These are phyloP conservation scores for Nemoura dubitans DNA, from an alignment of 2,888 invertebrate species.

Conservation along the genomic window DNA sequence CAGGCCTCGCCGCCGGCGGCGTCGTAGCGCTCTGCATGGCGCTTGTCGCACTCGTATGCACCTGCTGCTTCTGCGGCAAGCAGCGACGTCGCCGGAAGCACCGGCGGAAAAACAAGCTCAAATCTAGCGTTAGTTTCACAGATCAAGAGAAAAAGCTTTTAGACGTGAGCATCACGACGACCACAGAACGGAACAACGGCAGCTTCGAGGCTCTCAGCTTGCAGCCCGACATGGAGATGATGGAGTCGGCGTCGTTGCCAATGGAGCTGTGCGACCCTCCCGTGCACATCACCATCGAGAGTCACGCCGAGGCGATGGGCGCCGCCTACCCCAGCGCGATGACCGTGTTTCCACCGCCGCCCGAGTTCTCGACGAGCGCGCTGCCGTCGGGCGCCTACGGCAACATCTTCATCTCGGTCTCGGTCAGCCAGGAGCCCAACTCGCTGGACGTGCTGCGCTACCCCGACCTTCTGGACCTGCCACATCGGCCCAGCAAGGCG, in stretches of 20 bases:
- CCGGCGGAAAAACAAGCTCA: conserved; percentile 72
- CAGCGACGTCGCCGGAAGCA: conserved; percentile 63
- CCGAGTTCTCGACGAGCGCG: conserved; percentile 68
- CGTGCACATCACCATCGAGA: conserved; percentile 65
- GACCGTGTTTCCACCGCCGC: conserved; percentile 65
- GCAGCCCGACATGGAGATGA: conserved; percentile 67
- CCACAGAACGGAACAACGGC: conserved; percentile 68
- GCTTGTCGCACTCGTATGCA: conserved; percentile 69
- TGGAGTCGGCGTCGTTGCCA: conserved; percentile 56
- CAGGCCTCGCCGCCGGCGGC: conserved; percentile 76
- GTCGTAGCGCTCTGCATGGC: conserved; percentile 72
- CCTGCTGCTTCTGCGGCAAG: conserved; percentile 64
- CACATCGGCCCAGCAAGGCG: conserved; percentile 63
- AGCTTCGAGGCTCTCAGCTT: conserved; percentile 71
- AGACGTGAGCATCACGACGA: conserved; percentile 80
- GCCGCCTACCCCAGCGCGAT: conserved; percentile 61
- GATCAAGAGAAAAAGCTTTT: conserved; percentile 89
- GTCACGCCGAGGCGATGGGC: conserved; percentile 56
- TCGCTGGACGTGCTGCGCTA: conserved; percentile 68
- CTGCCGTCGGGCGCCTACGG: conserved; percentile 69
- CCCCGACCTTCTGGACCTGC: conserved; percentile 80
- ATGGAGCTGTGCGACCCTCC: conserved; percentile 57
- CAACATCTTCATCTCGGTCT: conserved; percentile 87
- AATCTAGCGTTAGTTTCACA: conserved; percentile 82
- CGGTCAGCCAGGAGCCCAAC: conserved; percentile 76